Evolutionary conservation across 2,113 vertebrate species (phyloP), one percentile per base, ranked within the genome.

Genomic region (Naja naja): DNA sequence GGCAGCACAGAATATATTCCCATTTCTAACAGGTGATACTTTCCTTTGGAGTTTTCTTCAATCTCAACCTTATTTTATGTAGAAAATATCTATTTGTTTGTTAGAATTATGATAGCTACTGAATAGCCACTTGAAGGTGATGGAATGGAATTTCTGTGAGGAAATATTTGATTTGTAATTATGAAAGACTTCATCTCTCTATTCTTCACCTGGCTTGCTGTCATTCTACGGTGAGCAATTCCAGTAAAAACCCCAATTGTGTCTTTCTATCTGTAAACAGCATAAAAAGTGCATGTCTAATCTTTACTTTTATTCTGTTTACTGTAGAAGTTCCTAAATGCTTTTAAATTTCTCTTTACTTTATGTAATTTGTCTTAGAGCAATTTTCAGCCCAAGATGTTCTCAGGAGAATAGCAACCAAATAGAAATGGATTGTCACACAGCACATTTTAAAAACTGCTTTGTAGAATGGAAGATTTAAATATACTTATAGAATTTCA

Each of bases 381-480:
- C 55, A 64, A 87, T 93, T 22, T 86, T 10, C 55, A 74, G 64
- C n/a, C 87, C 56, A 89, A 20, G 30, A 4, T 10, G 20, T 7
- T 87, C 14, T 58, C 8, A 23, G 55, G 12, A 93, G 90, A 93
- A 56, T 90, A 92, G 89, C 92, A 64, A 90, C 92, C 0, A 3
- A 34, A 55, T 39, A 43, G 94, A 94, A 94, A 91, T 54, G 47
- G 27, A 93, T 93, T 94, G 90, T n/a, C 39, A 22, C 14, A 30
- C 1, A 2, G 88, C 53, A 43, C 0, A 88, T 89, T 94, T 92
- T 88, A 47, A 95, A 69, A 90, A 88, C 27, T 30, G 14, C 90
- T 93, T 94, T 94, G 45, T 45, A 69, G 34, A 69, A 81, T 95
- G 94, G 53, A 87, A 25, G 81, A 91, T 89, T 92, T 64, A 87